Evolutionary conservation across 2,888 invertebrate genomes (phyloP).

Genomic region (Meandrusa payeni): DNA sequence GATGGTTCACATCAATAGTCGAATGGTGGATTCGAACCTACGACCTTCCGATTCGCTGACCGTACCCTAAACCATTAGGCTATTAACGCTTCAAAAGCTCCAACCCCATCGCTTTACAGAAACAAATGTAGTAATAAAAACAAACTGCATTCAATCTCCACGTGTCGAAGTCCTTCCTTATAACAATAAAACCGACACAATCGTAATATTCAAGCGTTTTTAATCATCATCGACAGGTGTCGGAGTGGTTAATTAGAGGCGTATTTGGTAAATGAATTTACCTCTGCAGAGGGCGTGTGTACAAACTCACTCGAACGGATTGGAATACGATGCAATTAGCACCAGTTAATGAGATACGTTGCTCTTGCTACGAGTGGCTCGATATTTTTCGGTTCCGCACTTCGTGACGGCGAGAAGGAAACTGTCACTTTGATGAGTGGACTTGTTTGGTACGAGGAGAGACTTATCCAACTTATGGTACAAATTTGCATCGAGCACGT

Average conservation of each 20-base stretch:
- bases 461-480: too few species aligned
- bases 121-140: too few species aligned
- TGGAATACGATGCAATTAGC: conserved; percentile 17
- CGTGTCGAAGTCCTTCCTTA: too few species aligned
- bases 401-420: neutral
- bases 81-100: too few species aligned
- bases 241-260: conserved; percentile 15
- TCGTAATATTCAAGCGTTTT: neutral
- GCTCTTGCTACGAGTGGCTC: conserved; percentile 13
- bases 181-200: neutral
- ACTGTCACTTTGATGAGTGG: neutral
- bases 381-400: conserved; percentile 9
- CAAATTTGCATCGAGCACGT: too few species aligned
- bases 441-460: neutral
- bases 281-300: conserved; percentile 13
- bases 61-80: too few species aligned
- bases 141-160: too few species aligned
- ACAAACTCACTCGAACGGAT: conserved; percentile 17
- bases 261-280: conserved; percentile 21
- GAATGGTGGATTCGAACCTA: too few species aligned
- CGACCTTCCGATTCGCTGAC: too few species aligned
- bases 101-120: too few species aligned
- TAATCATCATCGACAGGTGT: conserved; percentile 10
- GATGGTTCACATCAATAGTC: too few species aligned
- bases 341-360: conserved; percentile 21